A percentile compares a stretch with the other conserved stretches of the same genome.
Evolutionary conservation across 2,797 vertebrate genomes (phyloP).

Genomic region (Oryzias sinensis): DNA sequence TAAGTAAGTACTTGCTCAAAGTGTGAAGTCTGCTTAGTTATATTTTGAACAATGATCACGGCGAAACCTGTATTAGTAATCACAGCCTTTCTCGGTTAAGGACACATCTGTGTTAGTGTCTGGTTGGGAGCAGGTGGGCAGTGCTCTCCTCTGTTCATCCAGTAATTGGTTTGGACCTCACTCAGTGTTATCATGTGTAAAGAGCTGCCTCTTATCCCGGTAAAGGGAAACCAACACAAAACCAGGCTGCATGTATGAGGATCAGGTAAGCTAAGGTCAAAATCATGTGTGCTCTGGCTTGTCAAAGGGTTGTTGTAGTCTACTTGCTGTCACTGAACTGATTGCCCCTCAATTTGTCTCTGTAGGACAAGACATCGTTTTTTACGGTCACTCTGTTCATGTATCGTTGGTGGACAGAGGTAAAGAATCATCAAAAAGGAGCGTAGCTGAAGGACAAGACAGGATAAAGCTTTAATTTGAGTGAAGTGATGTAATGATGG

Average conservation of each 20-base stretch:
- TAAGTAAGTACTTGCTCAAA: slow-evolving; percentile 5
- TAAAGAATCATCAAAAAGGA: neutral
- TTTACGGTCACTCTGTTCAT: too few species aligned
- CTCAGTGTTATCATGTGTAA: slow-evolving; percentile 20
- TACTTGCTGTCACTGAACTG: slow-evolving; percentile 25
- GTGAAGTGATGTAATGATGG: slow-evolving; percentile 21
- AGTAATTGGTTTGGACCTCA: slow-evolving; percentile 46
- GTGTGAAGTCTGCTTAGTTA: slow-evolving; percentile 26
- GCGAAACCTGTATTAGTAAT: slow-evolving; percentile 11
- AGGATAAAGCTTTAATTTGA: slow-evolving; percentile 15
- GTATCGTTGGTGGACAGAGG: neutral
- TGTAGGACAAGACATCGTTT: neutral
- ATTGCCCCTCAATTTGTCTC: slow-evolving; percentile 5
- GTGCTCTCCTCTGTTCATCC: slow-evolving; percentile 28
- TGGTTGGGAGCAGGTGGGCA: slow-evolving; percentile 51
- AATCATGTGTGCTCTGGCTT: slow-evolving; percentile 12
- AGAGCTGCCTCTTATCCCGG: slow-evolving; percentile 21
- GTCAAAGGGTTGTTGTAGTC: slow-evolving; percentile 16
- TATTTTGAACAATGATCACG: slow-evolving; percentile 11
- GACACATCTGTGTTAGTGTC: slow-evolving; percentile 11
- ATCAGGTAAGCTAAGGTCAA: slow-evolving; percentile 17
- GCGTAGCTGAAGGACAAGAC: slow-evolving; percentile 2
- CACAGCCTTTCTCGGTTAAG: slow-evolving; percentile 2
- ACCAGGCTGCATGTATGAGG: slow-evolving; percentile 16
- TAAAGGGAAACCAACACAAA: slow-evolving; percentile 11